A percentile compares a stretch with the other conserved stretches of the same genome.
Evolutionary conservation across 2,888 invertebrate genomes (phyloP).

Genomic region (Rotaria macrura): DNA sequence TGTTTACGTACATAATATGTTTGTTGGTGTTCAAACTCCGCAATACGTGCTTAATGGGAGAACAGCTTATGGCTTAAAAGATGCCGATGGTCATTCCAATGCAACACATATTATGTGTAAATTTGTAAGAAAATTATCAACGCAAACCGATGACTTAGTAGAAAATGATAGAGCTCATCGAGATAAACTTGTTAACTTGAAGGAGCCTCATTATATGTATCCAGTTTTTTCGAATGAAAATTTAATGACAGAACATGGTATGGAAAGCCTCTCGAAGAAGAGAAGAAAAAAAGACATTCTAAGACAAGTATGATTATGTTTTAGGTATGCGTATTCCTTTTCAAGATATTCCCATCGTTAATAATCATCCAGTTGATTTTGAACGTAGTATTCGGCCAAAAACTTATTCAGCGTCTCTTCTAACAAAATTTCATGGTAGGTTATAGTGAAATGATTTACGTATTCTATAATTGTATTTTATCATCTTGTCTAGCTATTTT

Average conservation of each 20-base stretch:
- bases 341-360: neutral
- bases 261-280: too few species aligned
- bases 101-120: neutral
- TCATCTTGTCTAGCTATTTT: slow-evolving; percentile 22
- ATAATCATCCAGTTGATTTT: slow-evolving; percentile 7
- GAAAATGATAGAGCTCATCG: neutral
- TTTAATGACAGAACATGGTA: neutral
- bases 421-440: neutral
- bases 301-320: neutral
- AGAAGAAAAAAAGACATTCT: too few species aligned
- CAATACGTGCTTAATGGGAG: neutral
- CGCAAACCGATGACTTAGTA: neutral
- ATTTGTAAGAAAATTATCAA: neutral
- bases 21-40: neutral
- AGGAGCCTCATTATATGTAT: neutral
- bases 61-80: neutral
- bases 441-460: too few species aligned
- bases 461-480: neutral
- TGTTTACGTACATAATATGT: neutral
- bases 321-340: neutral
- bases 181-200: slow-evolving; percentile 1
- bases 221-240: neutral
- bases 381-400: neutral
- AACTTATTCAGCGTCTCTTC: neutral
- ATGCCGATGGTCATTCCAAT: neutral